A percentile compares a stretch with the other conserved stretches of the same genome.
Conservation (phyloP, 35 echinoderm and acorn worm genomes). For the Amphiura filiformis region DNA sequence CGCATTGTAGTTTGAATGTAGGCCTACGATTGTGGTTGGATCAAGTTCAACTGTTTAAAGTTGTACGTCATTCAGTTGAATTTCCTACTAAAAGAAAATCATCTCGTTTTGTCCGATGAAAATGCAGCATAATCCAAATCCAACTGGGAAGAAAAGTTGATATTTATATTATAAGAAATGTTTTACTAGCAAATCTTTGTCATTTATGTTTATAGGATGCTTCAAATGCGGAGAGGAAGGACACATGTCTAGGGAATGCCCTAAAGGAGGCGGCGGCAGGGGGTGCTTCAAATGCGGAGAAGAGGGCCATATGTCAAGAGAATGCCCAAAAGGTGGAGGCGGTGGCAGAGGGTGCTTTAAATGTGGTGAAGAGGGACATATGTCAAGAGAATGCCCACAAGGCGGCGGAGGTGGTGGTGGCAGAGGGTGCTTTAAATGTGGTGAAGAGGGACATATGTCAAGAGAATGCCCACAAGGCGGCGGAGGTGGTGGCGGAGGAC, state of each 20-base stretch:
- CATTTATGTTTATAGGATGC: no score
- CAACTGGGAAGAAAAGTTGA: no score
- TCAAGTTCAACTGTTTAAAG: no score
- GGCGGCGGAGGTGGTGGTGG: neutral
- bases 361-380: conserved; percentile 70
- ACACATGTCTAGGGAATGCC: conserved; percentile 33
- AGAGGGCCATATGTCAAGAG: neutral
- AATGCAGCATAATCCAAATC: no score
- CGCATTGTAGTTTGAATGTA: no score
- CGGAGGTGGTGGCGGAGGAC: conserved; percentile 1
- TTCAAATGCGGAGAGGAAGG: conserved; percentile 49
- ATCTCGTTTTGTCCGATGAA: no score
- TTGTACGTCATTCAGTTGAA: no score
- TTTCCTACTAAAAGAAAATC: no score
- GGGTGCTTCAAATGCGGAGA: neutral
- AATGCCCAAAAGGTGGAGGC: neutral
- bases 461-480: conserved; percentile 62
- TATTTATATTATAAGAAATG: no score
- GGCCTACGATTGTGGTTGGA: no score
- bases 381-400: conserved; percentile 56
- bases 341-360: conserved; percentile 42
- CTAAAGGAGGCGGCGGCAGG: conserved; percentile 31
- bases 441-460: conserved; percentile 58
- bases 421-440: conserved; percentile 60
- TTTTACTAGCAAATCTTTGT: no score